phyloP scores from a whole-genome alignment of 2,113 vertebrate genomes.

The Sylvia atricapilla region DNA sequence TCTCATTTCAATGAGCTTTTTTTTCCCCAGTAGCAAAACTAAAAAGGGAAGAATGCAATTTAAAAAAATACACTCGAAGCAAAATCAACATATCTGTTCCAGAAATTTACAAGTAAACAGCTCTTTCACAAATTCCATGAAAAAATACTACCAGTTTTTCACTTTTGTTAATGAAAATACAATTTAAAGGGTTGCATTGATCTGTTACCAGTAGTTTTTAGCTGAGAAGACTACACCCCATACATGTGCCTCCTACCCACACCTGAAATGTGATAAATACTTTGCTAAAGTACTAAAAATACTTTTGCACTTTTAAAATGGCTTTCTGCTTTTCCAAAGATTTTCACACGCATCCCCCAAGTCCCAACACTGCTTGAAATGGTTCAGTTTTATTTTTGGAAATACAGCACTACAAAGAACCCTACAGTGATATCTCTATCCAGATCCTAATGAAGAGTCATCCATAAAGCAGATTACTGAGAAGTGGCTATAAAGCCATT shows the following conservation, averaged over 20 bases:
- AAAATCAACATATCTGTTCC: background rate
- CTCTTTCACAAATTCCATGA: background rate
- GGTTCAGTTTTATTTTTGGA: background rate
- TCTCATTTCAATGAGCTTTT: background rate
- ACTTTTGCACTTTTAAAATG: background rate
- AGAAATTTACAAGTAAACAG: background rate
- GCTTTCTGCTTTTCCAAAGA: background rate
- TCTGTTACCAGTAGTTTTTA: background rate
- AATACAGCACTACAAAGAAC: background rate
- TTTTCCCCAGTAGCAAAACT: background rate
- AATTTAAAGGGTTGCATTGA: rapidly evolving
- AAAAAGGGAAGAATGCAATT: background rate
- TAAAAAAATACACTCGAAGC: rapidly evolving
- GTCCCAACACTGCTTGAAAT: background rate
- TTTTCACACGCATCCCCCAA: background rate
- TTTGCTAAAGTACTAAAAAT: background rate
- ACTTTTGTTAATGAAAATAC: background rate
- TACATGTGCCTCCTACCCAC: background rate
- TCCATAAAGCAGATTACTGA: background rate
- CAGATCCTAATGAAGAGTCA: background rate
- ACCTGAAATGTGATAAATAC: background rate
- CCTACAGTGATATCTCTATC: background rate
- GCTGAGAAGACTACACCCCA: background rate
- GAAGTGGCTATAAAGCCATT: background rate
- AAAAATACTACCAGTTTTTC: background rate